A percentile compares a stretch with the other conserved stretches of the same genome.
phyloP scores from a whole-genome alignment of 2,888 invertebrate species.

The Limenitis camilla region DNA sequence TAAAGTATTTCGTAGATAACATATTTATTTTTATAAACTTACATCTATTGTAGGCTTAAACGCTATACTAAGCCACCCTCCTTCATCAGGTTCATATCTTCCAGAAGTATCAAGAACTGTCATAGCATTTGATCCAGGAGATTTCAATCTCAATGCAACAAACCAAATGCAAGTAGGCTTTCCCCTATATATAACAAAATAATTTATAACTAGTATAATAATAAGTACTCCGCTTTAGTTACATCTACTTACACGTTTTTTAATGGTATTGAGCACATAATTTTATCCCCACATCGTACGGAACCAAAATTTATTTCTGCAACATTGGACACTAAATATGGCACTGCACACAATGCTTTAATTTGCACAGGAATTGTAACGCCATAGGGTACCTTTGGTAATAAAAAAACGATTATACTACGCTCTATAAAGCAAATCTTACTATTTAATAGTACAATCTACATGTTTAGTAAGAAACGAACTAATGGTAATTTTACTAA shows the following conservation, averaged over 20 bases:
- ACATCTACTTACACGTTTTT: constrained; percentile 70
- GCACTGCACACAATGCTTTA: constrained; percentile 74
- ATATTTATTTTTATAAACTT: neutral
- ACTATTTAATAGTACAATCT: neutral
- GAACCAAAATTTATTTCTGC: constrained; percentile 68
- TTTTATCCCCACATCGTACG: constrained; percentile 76
- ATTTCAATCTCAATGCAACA: constrained; percentile 52
- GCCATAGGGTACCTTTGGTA: constrained; percentile 70
- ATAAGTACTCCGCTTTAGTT: neutral
- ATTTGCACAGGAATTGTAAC: constrained; percentile 74
- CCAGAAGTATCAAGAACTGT: constrained; percentile 56
- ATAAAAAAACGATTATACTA: constrained; percentile 1
- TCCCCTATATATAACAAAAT: constrained; percentile 51
- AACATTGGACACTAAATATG: constrained; percentile 63
- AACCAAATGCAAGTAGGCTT: constrained; percentile 74
- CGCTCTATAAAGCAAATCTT: neutral
- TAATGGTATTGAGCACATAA: constrained; percentile 66
- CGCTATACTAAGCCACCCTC: constrained; percentile 68
- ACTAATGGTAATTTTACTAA: constrained; percentile 26
- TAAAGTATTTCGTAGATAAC: too few species aligned
- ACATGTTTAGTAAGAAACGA: neutral
- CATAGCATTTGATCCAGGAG: constrained; percentile 46
- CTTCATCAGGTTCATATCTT: constrained; percentile 63
- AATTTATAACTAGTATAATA: neutral
- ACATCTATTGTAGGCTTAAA: constrained; percentile 74